Percentiles rank a stretch among this genome's conserved stretches.
phyloP scores from a whole-genome alignment of 2,888 invertebrate genomes.

The Bombylius major region DNA sequence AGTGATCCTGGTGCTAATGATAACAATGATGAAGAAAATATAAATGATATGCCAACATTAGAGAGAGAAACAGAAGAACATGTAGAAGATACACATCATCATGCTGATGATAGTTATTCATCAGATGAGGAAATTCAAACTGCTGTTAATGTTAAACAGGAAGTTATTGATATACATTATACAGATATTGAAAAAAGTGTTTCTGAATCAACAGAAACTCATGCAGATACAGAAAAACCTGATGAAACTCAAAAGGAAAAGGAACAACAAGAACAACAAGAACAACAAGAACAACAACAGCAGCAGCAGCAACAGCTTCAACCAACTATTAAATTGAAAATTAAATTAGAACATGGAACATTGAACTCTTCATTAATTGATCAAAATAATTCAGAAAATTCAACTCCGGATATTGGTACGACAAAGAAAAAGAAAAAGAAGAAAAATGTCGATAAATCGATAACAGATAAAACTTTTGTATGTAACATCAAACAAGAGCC shows the following conservation, averaged over 20 bases:
- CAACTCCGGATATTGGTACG: constrained; percentile 4
- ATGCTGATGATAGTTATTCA: neutral
- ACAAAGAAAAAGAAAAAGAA: constrained; percentile 28
- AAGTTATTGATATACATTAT: constrained; percentile 9
- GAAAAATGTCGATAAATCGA: neutral
- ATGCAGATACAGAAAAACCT: neutral
- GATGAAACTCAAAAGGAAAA: too few relatives aligned
- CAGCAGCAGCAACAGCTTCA: constrained; percentile 13
- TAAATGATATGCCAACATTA: constrained; percentile 9
- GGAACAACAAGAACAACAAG: neutral
- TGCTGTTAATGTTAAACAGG: constrained; percentile 22
- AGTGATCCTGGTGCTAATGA: constrained; percentile 6
- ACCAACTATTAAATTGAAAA: constrained; percentile 29
- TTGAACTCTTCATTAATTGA: constrained; percentile 31
- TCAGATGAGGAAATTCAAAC: constrained; percentile 1
- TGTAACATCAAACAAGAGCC: neutral
- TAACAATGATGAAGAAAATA: constrained; percentile 16
- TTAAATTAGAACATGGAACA: constrained; percentile 34
- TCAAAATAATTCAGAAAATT: constrained; percentile 24
- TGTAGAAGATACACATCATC: neutral
- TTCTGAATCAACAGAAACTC: neutral
- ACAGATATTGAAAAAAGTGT: neutral
- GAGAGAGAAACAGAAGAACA: neutral
- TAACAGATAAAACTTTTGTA: too few relatives aligned
- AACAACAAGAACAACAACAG: constrained; percentile 3